Base-by-base conservation (phyloP, 2,888 invertebrate species). In the Fragum whitleyi region DNA sequence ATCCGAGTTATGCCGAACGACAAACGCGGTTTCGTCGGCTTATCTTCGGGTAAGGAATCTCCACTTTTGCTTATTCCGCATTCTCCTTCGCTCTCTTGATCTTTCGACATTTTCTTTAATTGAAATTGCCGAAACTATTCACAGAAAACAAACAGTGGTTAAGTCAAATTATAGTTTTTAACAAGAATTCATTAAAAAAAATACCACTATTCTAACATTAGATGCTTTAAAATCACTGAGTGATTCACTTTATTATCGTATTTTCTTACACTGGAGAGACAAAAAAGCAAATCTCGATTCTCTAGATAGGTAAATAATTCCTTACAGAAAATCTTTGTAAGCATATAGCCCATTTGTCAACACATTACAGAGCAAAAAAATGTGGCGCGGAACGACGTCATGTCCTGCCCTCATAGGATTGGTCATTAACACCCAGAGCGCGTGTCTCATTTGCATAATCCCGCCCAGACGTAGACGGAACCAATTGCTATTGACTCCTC, bases 1-100 rank as follows among this genome's bases (percentile, higher is more conserved):
- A 91, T 91, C 69, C 87, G 84, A 73, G 87, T 90, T 42, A 91
- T 91, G 71, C 91, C 89, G 79, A 91, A 91, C 36, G 90, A 91
- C 23, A 91, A 79, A 51, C 88, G 77, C 14, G 88, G 80, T 72
- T 74, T 83, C 28, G 65, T 23, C 11, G 55, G 28, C 14, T 62
- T 47, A 57, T n/a, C 59, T 36, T 36, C 21, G 21, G 26, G 28
- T 16, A 16, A 29, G 5, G 29, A 21, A 36, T 65, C 65, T 2
- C 51, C 57, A n/a, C 0, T 39, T 7, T 53, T 53, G n/a, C 62
- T 55, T 11, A 59, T 74, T 7, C 14, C 28, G 26, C 47, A 2
- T 7, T 62, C 39, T 11, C 3, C 26, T 6, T 59, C 51, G 19
- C 14, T 32, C 11, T 55, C 28, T 55, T 72, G 78, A 5, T 72